Evolutionary conservation across 1,140 invertebrate genomes (phyloP).

Genomic region (Hycleus phaleratus): DNA sequence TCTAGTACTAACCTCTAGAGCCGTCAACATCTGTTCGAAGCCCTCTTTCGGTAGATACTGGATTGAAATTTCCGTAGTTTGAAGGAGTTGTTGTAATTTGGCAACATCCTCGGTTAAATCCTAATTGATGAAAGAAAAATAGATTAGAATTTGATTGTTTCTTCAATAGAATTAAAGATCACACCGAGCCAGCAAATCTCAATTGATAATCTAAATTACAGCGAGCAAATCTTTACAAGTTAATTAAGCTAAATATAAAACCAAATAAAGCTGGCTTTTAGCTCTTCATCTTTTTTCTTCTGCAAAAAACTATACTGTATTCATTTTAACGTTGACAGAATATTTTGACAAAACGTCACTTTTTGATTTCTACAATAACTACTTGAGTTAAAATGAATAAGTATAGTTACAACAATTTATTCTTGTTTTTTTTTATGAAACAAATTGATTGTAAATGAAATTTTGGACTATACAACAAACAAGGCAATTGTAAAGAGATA

Average conservation of each 20-base stretch:
- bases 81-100: conserved; percentile 54
- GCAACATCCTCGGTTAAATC: conserved; percentile 59
- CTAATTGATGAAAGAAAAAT: conserved; percentile 39
- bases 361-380: too few relatives aligned
- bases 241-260: neutral
- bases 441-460: too few relatives aligned
- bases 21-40: conserved; percentile 58
- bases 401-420: too few relatives aligned
- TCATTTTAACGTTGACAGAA: too few relatives aligned
- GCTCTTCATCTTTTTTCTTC: too few relatives aligned
- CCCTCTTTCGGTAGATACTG: conserved; percentile 59
- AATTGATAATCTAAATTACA: conserved; percentile 4
- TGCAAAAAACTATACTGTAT: too few relatives aligned
- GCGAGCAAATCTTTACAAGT: neutral
- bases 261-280: neutral
- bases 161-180: too few relatives aligned
- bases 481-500: too few relatives aligned
- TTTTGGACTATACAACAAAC: too few relatives aligned
- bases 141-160: neutral
- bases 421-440: neutral
- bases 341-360: too few relatives aligned
- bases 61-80: conserved; percentile 55
- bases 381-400: too few relatives aligned
- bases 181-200: conserved; percentile 1
- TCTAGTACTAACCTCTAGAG: conserved; percentile 53